Evolutionary conservation across 1,140 invertebrate genomes (phyloP).

Genomic region (Periplaneta americana): DNA sequence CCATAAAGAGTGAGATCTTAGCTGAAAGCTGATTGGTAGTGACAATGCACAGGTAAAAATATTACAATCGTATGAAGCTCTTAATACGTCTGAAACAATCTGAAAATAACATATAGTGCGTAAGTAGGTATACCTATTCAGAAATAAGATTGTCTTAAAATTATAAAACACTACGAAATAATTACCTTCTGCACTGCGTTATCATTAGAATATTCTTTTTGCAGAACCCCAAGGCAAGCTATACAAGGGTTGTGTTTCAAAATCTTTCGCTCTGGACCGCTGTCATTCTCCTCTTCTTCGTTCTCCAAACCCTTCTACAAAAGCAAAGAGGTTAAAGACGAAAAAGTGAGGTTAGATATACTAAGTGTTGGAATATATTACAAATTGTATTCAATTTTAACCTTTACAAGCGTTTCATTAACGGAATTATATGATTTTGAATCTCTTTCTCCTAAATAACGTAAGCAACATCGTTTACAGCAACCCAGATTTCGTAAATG

Average conservation of each 20-base stretch:
- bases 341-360: slow-evolving; percentile 10
- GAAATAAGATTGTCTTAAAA: neutral
- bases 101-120: slow-evolving; percentile 25
- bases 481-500: slow-evolving; percentile 5
- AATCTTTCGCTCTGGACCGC: slow-evolving; percentile 30
- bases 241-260: slow-evolving; percentile 43
- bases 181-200: slow-evolving; percentile 39
- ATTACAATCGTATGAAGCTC: slow-evolving; percentile 37
- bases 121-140: neutral
- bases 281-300: slow-evolving; percentile 16
- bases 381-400: slow-evolving; percentile 24
- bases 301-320: slow-evolving; percentile 30
- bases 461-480: slow-evolving; percentile 40
- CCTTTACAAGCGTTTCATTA: slow-evolving; percentile 33
- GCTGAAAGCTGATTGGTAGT: slow-evolving; percentile 38
- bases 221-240: slow-evolving; percentile 57
- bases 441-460: slow-evolving; percentile 40
- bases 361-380: neutral
- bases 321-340: slow-evolving; percentile 14
- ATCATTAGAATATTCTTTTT: slow-evolving; percentile 42
- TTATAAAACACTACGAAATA: slow-evolving; percentile 12
- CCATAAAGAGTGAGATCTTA: slow-evolving; percentile 43
- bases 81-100: slow-evolving; percentile 33
- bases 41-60: slow-evolving; percentile 44
- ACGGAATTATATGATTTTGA: slow-evolving; percentile 39